Evolutionary conservation across 1,140 invertebrate species (phyloP), one percentile per base, ranked within the genome.

Genomic region (Drosophila carrolli): DNA sequence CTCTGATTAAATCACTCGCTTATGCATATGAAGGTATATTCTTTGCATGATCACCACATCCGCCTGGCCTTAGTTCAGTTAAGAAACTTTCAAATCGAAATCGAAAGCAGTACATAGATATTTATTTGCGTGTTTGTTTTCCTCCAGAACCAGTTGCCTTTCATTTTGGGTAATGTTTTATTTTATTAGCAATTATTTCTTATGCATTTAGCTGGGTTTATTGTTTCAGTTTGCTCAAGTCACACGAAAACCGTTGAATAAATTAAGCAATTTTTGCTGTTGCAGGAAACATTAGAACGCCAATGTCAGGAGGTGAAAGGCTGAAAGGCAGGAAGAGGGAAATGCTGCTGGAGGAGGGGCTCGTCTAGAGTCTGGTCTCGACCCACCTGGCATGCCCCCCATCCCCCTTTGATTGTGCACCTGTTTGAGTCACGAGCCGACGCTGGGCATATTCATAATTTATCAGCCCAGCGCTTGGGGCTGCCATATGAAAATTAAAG

Each of bases 121-220:
- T 62, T 7, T 23, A 59, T 61, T 40, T 40, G 27, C 40, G 9
- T 72, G 51, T 66, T 58, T 40, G 46, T 44, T 66, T 62, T 16
- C 62, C 46, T 47, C 75, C 78, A 83, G 80, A 84, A 84, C 81
- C 81, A 75, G 81, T 84, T 84, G 51, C 81, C 81, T 84, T 84
- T 84, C 81, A 79, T 84, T 84, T 80, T 78, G 81, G 81, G 61
- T 72, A 59, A 59, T 62, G 75, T 58, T 43, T 65, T 61, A 29
- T 77, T 63, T 51, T 70, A 59, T 65, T 65, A 71, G 43, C 55
- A 53, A 43, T 75, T 59, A 59, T 61, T 73, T 80, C 79, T 75
- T 72, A 71, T 71, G 61, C 75, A 83, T 72, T 83, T 68, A 54
- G 46, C 60, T 80, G 48, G 57, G 84, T 83, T 83, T 80, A 83